Percentiles rank a stretch among this genome's conserved stretches.
These are phyloP conservation scores for Dicerorhinus sumatrensis DNA, from an alignment of 2,113 vertebrate species.

Conservation along the genomic window DNA sequence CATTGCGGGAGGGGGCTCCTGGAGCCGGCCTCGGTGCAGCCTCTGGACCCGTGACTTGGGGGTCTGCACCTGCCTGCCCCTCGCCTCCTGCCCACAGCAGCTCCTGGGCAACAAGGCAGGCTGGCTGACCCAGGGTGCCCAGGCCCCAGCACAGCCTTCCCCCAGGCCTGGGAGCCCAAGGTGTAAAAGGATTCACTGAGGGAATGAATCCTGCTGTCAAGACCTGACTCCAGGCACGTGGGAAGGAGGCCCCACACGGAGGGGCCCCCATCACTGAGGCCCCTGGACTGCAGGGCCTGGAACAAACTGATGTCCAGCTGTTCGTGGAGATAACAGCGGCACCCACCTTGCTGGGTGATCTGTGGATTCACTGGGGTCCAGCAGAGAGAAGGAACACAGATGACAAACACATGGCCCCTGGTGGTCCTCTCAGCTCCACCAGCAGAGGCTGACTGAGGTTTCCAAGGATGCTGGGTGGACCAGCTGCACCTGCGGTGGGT, in stretches of 20 bases:
- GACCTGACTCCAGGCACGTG: fast-evolving
- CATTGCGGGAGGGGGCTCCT: no score
- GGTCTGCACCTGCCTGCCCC: neutral
- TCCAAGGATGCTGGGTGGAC: neutral
- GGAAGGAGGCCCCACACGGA: neutral
- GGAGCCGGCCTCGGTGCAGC: neutral
- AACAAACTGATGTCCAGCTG: no score
- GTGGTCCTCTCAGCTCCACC: neutral
- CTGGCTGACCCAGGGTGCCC: fast-evolving
- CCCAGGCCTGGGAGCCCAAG: neutral
- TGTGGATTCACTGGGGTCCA: neutral
- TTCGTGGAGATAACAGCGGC: neutral
- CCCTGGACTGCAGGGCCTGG: neutral
- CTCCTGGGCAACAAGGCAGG: neutral
- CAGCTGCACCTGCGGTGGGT: no score
- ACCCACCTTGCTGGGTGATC: neutral
- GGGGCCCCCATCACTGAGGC: neutral
- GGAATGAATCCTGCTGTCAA: neutral
- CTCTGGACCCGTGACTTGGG: no score
- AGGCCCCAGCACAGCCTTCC: neutral
- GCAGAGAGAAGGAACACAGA: no score
- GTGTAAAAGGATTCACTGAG: neutral
- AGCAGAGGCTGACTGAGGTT: fast-evolving
- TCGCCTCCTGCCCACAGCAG: neutral
- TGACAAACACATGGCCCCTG: neutral